Percentiles rank a stretch among this genome's conserved stretches.
These are phyloP conservation scores for Pantala flavescens DNA, from an alignment of 1,140 invertebrate species.

Conservation along the genomic window DNA sequence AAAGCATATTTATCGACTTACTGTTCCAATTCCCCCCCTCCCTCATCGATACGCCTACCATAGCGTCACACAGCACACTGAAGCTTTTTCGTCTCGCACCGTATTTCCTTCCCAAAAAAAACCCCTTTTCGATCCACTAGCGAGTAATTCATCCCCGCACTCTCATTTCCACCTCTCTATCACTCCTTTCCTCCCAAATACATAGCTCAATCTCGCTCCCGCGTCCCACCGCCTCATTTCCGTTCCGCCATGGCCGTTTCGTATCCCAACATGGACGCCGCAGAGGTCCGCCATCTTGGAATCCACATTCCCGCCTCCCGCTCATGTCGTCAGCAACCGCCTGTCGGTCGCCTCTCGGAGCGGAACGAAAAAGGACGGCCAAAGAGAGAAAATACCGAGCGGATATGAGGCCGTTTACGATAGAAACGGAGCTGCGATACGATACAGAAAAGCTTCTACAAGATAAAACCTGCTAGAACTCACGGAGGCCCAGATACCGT, in stretches of 20 bases:
- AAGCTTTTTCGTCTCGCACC: background rate
- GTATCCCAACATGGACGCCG: background rate
- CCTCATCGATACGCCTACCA: background rate
- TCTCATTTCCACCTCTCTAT: background rate
- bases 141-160: background rate
- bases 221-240: background rate
- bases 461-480: too few relatives aligned
- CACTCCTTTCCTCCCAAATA: background rate
- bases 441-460: too few relatives aligned
- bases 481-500: too few relatives aligned
- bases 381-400: background rate
- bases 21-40: background rate
- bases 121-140: background rate
- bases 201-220: background rate
- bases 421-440: too few relatives aligned
- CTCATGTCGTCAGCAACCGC: background rate
- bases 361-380: background rate
- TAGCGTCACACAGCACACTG: background rate
- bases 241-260: conserved; percentile 1
- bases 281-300: background rate
- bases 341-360: background rate
- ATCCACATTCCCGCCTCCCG: background rate
- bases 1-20: conserved; percentile 10
- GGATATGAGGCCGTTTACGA: too few relatives aligned
- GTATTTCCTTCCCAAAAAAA: background rate